Evolutionary conservation across 2,113 vertebrate genomes (phyloP).

Genomic region (Sphyrna mokarran): DNA sequence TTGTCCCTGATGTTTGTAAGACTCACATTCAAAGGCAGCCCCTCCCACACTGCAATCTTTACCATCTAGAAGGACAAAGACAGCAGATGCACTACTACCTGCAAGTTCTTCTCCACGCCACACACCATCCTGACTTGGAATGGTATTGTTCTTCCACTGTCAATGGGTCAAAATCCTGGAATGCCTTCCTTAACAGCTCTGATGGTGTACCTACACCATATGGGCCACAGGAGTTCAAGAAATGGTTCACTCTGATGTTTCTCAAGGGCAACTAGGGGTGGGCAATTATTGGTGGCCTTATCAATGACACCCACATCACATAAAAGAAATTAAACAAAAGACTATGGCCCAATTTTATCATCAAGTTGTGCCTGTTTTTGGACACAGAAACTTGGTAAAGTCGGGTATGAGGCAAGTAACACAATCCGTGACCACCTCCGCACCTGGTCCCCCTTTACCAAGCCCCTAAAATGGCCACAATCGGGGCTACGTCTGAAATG

Average conservation of each 20-base stretch:
- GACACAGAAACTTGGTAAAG: too few species aligned
- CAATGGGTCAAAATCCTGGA: background rate
- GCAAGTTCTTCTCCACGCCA: background rate
- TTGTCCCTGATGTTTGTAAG: background rate
- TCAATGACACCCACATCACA: background rate
- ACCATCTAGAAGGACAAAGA: background rate
- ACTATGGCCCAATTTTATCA: too few species aligned
- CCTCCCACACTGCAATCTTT: background rate
- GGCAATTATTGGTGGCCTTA: background rate
- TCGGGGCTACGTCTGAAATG: too few species aligned
- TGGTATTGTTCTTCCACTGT: background rate
- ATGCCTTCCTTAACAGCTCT: background rate
- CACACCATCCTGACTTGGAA: background rate
- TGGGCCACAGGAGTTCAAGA: too few species aligned
- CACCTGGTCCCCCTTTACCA: too few species aligned
- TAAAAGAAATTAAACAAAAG: too few species aligned
- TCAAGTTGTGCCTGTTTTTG: too few species aligned
- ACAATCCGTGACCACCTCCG: too few species aligned
- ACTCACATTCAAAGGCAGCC: background rate
- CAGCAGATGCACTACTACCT: background rate
- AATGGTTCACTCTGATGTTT: background rate
- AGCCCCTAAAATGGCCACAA: too few species aligned
- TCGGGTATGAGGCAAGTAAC: too few species aligned
- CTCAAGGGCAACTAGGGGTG: background rate
- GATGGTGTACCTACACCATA: background rate